Evolutionary conservation across 1,140 invertebrate genomes (phyloP).

Genomic region (Zaprionus ornatus): DNA sequence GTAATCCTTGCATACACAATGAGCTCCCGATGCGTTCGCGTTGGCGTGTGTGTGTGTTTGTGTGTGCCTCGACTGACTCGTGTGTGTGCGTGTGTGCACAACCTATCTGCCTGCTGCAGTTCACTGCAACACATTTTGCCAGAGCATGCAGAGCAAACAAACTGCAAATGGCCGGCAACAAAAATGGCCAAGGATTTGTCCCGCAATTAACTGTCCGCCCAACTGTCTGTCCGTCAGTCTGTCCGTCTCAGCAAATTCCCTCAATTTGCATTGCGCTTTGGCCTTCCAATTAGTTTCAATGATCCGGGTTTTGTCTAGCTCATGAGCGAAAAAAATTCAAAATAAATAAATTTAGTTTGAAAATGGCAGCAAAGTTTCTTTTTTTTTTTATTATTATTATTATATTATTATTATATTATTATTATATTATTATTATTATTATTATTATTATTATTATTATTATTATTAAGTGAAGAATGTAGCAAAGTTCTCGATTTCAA

Average conservation of each 20-base stretch:
- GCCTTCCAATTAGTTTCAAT: constrained; percentile 20
- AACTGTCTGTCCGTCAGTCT: not conserved
- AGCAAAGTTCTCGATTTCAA: no score
- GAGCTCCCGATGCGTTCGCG: constrained; percentile 51
- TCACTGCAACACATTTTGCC: constrained; percentile 52
- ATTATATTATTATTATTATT: no score
- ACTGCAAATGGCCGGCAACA: constrained; percentile 13
- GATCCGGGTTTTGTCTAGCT: constrained; percentile 6
- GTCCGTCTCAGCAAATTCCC: constrained; percentile 18
- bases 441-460: no score
- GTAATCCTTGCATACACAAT: constrained; percentile 79
- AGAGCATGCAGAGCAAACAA: constrained; percentile 64
- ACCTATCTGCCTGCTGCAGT: constrained; percentile 62
- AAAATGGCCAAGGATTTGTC: constrained; percentile 62
- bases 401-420: no score
- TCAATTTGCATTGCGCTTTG: constrained; percentile 33
- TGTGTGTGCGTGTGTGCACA: constrained; percentile 38
- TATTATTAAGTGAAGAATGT: no score
- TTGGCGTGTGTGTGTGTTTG: constrained; percentile 15
- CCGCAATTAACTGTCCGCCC: constrained; percentile 59
- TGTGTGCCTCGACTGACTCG: not conserved
- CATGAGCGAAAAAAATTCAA: not conserved
- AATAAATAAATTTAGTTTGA: no score
- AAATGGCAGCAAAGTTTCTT: no score
- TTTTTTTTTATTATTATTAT: no score